Evolutionary conservation across 2,797 vertebrate species (phyloP), one percentile per base, ranked within the genome.

Genomic region (Alauda arvensis): DNA sequence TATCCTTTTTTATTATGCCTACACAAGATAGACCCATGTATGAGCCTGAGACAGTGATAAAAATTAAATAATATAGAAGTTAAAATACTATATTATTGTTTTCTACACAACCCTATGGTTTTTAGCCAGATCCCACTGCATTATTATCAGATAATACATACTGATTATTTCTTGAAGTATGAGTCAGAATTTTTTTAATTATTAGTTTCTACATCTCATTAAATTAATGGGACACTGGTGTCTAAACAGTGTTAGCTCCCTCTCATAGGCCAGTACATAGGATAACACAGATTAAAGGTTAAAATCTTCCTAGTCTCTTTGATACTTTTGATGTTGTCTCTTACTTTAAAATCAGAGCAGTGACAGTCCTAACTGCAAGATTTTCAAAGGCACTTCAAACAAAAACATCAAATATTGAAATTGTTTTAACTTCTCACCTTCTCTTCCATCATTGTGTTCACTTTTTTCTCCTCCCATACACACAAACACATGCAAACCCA

Each of bases 271-370:
- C 42, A 69, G 14, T 34, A 80, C 18, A 9, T 18, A 43, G 33
- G 18, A 68, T 29, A 87, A 70, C 28, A 71, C 8, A 77, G 25
- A 75, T 62, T 26, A 80, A 85, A 83, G 26, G 26, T 77, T 78
- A 83, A 83, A 92, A 75, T 59, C 14, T 20, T 71, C 18, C 70
- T 40, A 21, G 21, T 39, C 26, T 60, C 15, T 77, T 31, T 61
- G 24, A 34, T 40, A 71, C 60, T 91, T 93, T 60, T 87, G 87
- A 70, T 71, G 46, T 72, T 65, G 89, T 88, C 92, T 93, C 62
- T 89, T 77, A 71, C 29, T 87, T 86, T 49, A 59, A 67, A 87
- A 79, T 75, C 49, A 68, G 39, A 83, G 34, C 26, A 53, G 42
- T 6, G 2, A 18, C 24, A 60, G 45, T 62, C 49, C 24, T 34